Evolutionary conservation across 2,797 vertebrate species (phyloP).

Genomic region (Phataginus tetradactyla): DNA sequence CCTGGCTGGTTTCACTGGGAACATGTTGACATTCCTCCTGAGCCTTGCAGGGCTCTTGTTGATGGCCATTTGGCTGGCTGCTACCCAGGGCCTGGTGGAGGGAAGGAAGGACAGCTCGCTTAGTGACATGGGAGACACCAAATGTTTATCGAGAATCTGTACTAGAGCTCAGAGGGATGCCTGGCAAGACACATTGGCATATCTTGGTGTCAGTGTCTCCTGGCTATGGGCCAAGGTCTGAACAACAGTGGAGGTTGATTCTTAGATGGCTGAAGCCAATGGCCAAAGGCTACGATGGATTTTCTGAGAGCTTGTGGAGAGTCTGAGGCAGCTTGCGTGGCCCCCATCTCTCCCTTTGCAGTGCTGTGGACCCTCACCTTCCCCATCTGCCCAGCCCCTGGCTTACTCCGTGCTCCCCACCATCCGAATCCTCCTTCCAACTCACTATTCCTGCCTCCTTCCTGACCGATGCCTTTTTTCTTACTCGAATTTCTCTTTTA

Average conservation of each 20-base stretch:
- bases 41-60: background rate
- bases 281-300: background rate
- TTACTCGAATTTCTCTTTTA: background rate
- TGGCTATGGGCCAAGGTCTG: background rate
- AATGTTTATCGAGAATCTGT: too few relatives aligned
- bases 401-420: background rate
- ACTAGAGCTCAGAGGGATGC: background rate
- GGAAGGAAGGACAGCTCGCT: background rate
- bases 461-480: background rate
- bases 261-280: background rate
- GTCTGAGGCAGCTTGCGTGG: background rate
- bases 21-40: background rate
- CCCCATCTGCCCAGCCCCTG: background rate
- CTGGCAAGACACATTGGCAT: too few relatives aligned
- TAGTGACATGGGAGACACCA: background rate
- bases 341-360: too few relatives aligned
- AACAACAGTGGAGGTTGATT: background rate
- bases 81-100: slow-evolving; percentile 16
- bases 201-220: background rate
- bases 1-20: background rate
- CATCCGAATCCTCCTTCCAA: background rate
- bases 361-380: rapidly evolving
- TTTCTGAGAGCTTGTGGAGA: background rate
- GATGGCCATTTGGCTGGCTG: background rate
- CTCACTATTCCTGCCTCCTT: background rate